phyloP scores from a whole-genome alignment of 2,113 vertebrate species.

The Rattus norvegicus region GRCr8 NC_086031.1:39564501-39565000 shows the following conservation, averaged over 20 bases:
- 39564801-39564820: not conserved
- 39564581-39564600: not conserved
- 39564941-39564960: not conserved
- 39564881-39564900: not conserved
- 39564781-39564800: not conserved
- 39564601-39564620: not conserved
- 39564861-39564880: constrained; percentile 5
- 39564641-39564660: not conserved
- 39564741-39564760: not conserved
- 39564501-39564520: not conserved
- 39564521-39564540: constrained; percentile 13
- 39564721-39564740: not conserved
- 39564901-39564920: not conserved
- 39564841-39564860: constrained; percentile 34
- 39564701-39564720: not conserved
- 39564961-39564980: not conserved
- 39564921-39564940: not conserved
- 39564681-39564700: not conserved
- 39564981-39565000: not conserved
- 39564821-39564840: constrained; percentile 7
- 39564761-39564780: not conserved
- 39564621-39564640: constrained; percentile 12
- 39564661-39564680: not conserved
- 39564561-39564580: constrained; percentile 4
- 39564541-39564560: not conserved